Percentiles rank a stretch among this genome's conserved stretches.
Evolutionary conservation across 1,140 invertebrate genomes (phyloP).

Genomic region (Aphelinus atriplicis): DNA sequence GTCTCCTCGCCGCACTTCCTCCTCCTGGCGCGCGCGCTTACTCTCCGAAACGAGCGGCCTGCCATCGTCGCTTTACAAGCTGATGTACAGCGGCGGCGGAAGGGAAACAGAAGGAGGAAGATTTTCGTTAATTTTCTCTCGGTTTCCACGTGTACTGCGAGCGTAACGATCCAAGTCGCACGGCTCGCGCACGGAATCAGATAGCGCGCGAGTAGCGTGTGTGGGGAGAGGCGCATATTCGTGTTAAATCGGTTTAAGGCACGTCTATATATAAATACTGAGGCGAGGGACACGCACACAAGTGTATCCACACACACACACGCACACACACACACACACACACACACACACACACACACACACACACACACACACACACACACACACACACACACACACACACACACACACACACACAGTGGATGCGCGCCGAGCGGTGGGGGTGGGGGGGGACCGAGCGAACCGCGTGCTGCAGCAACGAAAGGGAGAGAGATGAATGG

Average conservation of each 20-base stretch:
- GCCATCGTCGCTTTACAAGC: slow-evolving; percentile 14
- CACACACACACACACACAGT: too few relatives aligned
- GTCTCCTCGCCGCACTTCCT: too few relatives aligned
- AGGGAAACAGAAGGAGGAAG: background rate
- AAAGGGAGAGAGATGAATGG: background rate
- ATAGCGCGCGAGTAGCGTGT: background rate
- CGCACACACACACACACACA: background rate
- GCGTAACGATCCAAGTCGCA: slow-evolving; percentile 12
- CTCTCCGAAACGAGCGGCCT: too few relatives aligned
- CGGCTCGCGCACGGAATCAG: too few relatives aligned
- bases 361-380: slow-evolving; percentile 1
- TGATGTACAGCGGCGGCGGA: background rate
- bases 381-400: background rate
- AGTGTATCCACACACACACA: too few relatives aligned
- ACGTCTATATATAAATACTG: slow-evolving; percentile 62
- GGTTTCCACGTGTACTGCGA: too few relatives aligned
- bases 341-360: background rate
- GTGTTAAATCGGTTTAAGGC: slow-evolving; percentile 65
- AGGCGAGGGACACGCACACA: slow-evolving; percentile 34
- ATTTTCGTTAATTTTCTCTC: background rate
- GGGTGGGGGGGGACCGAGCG: background rate
- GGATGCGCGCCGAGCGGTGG: too few relatives aligned
- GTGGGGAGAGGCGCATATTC: slow-evolving; percentile 43
- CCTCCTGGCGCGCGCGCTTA: too few relatives aligned
- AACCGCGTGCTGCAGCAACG: too few relatives aligned